Evolutionary conservation across 1,140 invertebrate species (phyloP).

Genomic region (Gonioctena quinquepunctata): DNA sequence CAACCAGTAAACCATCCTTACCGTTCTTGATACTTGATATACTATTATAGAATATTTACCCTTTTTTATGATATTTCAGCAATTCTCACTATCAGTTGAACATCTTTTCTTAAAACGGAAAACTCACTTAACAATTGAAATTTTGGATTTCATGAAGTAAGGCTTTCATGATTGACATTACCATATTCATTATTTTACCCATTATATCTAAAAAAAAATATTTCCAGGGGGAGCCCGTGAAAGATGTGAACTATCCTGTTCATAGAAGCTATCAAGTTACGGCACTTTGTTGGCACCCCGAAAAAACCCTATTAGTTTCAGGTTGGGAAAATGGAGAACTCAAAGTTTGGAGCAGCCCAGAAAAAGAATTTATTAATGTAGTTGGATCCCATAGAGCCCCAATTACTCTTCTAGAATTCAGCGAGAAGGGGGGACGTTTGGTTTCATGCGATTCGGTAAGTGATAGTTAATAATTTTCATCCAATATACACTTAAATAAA

Average conservation of each 20-base stretch:
- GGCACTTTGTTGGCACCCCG: conserved; percentile 87
- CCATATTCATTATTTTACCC: background rate
- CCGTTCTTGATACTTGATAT: too few relatives aligned
- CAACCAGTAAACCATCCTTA: too few relatives aligned
- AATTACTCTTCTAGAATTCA: conserved; percentile 78
- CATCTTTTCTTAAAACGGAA: too few relatives aligned
- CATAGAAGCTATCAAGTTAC: conserved; percentile 77
- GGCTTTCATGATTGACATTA: too few relatives aligned
- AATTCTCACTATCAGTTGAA: too few relatives aligned
- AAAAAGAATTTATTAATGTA: conserved; percentile 71
- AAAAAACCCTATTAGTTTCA: conserved; percentile 75
- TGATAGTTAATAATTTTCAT: conserved; percentile 12
- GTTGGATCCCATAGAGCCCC: conserved; percentile 79
- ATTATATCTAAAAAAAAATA: too few relatives aligned
- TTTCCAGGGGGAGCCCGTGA: conserved; percentile 75
- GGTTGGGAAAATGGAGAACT: conserved; percentile 93
- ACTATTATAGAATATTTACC: too few relatives aligned
- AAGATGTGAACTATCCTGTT: conserved; percentile 76
- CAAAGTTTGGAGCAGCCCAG: conserved; percentile 72
- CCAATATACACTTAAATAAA: background rate
- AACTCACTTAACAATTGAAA: too few relatives aligned
- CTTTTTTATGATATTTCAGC: too few relatives aligned
- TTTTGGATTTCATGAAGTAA: too few relatives aligned
- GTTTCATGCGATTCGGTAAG: conserved; percentile 76
- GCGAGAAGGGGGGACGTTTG: conserved; percentile 79